Evolutionary conservation across 2,797 vertebrate species (phyloP).

Genomic region (Diplodus sargus): DNA sequence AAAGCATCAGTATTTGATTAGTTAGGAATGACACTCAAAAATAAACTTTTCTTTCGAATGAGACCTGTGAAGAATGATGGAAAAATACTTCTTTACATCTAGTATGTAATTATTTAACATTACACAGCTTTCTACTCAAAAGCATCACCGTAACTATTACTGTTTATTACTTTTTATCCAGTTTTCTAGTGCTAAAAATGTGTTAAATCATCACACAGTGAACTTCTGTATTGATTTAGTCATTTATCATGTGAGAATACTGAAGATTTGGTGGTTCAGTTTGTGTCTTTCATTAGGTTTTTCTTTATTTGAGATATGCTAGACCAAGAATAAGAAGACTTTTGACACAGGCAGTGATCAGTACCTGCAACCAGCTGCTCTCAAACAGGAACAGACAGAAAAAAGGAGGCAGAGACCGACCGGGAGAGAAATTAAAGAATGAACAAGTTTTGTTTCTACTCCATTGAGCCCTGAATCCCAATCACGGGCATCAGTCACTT

Average conservation of each 20-base stretch:
- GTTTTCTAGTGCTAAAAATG: background rate
- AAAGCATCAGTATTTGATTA: too few species aligned
- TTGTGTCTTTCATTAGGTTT: background rate
- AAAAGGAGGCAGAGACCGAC: background rate
- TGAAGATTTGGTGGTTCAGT: background rate
- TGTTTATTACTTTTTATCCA: background rate
- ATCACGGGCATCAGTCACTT: constrained; percentile 41
- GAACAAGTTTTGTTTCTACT: constrained; percentile 17
- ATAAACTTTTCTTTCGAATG: too few species aligned
- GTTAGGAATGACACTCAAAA: too few species aligned
- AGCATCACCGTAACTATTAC: background rate
- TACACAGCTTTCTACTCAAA: background rate
- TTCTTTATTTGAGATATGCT: background rate
- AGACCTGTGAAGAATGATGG: too few species aligned
- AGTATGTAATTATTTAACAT: too few species aligned
- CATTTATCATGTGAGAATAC: background rate
- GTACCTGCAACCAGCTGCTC: background rate
- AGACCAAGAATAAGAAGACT: background rate
- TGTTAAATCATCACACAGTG: background rate
- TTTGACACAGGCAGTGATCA: background rate
- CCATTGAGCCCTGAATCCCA: constrained; percentile 14
- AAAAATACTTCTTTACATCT: too few species aligned
- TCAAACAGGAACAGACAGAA: constrained; percentile 5
- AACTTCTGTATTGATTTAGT: background rate
- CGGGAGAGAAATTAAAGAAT: constrained; percentile 18